Percentiles rank a stretch among this genome's conserved stretches.
phyloP scores from a whole-genome alignment of 2,113 vertebrate genomes.

The Erythrocercus mccallii region DNA sequence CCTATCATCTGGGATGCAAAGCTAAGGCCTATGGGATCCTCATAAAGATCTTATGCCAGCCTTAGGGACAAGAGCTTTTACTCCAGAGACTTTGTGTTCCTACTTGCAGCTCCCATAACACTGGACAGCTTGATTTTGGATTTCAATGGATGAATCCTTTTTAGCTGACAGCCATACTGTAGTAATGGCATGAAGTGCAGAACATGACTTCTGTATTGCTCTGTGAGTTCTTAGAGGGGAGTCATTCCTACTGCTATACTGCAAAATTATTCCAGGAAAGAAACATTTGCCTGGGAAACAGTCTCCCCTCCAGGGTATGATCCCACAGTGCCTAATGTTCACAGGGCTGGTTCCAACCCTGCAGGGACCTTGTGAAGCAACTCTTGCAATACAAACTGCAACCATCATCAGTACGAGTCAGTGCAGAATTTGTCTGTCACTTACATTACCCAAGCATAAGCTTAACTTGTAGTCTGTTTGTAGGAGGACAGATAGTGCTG shows the following conservation, averaged over 20 bases:
- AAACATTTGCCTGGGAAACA: background rate
- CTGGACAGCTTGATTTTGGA: background rate
- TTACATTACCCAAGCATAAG: accelerated
- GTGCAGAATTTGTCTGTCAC: background rate
- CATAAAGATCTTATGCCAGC: background rate
- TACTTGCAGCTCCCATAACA: background rate
- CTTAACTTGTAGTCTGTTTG: background rate
- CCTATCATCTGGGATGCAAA: background rate
- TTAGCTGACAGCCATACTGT: background rate
- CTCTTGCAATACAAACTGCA: background rate
- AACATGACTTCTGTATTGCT: background rate
- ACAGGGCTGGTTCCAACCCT: background rate
- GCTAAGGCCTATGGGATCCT: background rate
- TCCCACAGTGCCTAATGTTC: background rate
- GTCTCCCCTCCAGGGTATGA: accelerated
- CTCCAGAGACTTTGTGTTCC: background rate
- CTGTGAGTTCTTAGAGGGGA: background rate
- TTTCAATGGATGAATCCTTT: background rate
- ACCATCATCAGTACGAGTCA: background rate
- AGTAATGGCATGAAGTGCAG: background rate
- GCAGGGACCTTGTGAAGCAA: background rate
- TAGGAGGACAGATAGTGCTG: no score
- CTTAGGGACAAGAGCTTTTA: background rate
- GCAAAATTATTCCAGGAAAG: background rate
- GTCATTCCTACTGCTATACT: background rate